Evolutionary conservation across 2,797 vertebrate species (phyloP), one percentile per base, ranked within the genome.

Genomic region (Tadarida brasiliensis): DNA sequence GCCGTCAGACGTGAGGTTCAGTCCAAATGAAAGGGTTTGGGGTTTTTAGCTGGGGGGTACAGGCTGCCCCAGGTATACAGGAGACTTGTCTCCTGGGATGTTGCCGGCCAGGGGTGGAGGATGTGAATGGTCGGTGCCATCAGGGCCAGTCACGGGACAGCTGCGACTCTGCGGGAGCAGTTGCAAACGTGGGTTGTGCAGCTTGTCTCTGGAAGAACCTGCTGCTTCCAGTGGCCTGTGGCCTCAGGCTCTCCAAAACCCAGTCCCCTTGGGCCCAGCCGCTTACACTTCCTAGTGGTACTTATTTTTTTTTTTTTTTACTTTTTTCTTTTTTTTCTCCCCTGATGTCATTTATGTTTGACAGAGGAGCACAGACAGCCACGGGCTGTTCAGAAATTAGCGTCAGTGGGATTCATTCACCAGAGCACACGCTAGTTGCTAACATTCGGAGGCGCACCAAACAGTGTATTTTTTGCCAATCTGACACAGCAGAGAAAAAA

Each of bases 1-100:
- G 30, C 59, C 2, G 0, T 22, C 47, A 44, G n/a, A 26, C 1
- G 0, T 4, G 28, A 67, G 61, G 2, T 30, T 54, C 15, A 1
- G 54, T 59, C 47, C 73, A n/a, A 3, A 16, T 1, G 47, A 11
- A 26, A 65, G 44, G 17, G 65, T 16, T 16, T 10, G 22, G 74
- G 59, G 28, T 1, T 7, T 57, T 35, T 39, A 35, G 71, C 51
- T 5, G 1, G 35, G 14, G 56, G 35, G 16, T 44, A 0, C 17
- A 6, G 51, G 49, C 35, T 22, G 5, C n/a, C 51, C 10, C 17
- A 6, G 82, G 51, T 9, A 10, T 3, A 12, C 5, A 10, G 51
- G 11, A 44, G 39, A 44, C 39, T 7, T 44, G 33, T 3, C 9
- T 35, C 39, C 39, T 2, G 5, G 70, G 70, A 24, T n/a, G 19